Evolutionary conservation across 2,797 vertebrate species (phyloP), one percentile per base, ranked within the genome.

Genomic region (Anabacerthia variegaticeps): DNA sequence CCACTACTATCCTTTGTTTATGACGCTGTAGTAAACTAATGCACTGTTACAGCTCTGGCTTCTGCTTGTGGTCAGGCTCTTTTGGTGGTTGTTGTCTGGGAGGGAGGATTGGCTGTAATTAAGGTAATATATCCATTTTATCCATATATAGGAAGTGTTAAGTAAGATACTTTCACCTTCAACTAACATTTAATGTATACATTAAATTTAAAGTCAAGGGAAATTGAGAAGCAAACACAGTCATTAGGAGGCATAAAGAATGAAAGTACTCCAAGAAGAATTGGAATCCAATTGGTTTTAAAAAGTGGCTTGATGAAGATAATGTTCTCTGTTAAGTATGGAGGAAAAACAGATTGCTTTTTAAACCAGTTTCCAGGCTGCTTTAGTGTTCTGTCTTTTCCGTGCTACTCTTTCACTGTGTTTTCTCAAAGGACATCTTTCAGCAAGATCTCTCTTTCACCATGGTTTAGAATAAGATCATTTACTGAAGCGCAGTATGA

Each of bases 1-100:
- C 94, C 80, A 24, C 86, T 89, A 88, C 94, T 96, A 36, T 96
- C 36, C 61, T 92, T 96, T 97, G 92, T 97, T 91, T 87, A 79
- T 10, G 5, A 55, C 0, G 5, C 54, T 75, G 11, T 51, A 62
- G 54, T 92, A 58, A 86, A 88, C 61, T 69, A 92, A 61, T 67
- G 61, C 84, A 52, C 55, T 82, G 41, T 78, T 95, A 61, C 20
- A 66, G 88, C 56, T 76, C 39, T 59, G 83, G 63, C 88, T 91
- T 88, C 56, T 85, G 39, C 80, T 80, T 68, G 52, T 74, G 58
- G 21, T 28, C 54, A n/a, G 36, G 36, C 36, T 54, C 69, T 61
- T 84, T 69, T 41, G 7, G 19, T 32, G 58, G 28, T 28, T 58
- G 24, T 67, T 67, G 10, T 48, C 51, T 56, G n/a, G 26, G 20